phyloP scores from a whole-genome alignment of 2,113 vertebrate genomes.

The Etia nguti region DNA sequence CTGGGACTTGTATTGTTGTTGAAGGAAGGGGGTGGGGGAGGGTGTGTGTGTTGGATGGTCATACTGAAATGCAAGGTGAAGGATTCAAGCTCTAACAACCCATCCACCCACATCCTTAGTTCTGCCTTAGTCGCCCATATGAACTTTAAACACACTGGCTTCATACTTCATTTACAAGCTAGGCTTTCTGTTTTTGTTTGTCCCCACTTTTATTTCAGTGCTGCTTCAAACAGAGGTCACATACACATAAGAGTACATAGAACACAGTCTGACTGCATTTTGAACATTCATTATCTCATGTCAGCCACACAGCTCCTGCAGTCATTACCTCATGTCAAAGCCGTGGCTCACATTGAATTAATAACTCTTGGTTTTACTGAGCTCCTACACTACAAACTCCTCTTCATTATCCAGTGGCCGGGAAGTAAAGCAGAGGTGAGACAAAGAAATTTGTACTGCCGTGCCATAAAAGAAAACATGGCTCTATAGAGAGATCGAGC shows the following conservation, averaged over 20 bases:
- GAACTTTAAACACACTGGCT: not conserved
- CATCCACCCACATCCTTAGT: not conserved
- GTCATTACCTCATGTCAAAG: slow-evolving; percentile 66
- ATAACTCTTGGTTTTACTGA: slow-evolving; percentile 50
- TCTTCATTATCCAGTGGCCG: slow-evolving; percentile 36
- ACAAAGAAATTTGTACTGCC: not conserved
- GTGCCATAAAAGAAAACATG: not conserved
- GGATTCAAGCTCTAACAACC: not conserved
- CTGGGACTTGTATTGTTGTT: not conserved
- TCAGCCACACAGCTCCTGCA: slow-evolving; percentile 33
- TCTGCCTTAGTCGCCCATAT: not conserved
- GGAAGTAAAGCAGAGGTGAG: slow-evolving; percentile 32
- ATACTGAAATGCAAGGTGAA: not conserved
- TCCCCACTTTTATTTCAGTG: not conserved
- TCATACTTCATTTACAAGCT: not conserved
- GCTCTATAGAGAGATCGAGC: not conserved
- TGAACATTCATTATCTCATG: slow-evolving; percentile 44
- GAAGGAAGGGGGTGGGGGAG: not conserved
- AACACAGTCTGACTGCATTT: not conserved
- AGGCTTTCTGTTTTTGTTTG: not conserved
- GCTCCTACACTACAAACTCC: slow-evolving; percentile 8
- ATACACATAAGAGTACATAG: not conserved
- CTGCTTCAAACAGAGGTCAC: slow-evolving; percentile 21
- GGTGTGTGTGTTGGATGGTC: not conserved
- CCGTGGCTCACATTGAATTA: slow-evolving; percentile 60